phyloP scores from a whole-genome alignment of 2,113 vertebrate genomes.

The Desmodus rotundus region DNA sequence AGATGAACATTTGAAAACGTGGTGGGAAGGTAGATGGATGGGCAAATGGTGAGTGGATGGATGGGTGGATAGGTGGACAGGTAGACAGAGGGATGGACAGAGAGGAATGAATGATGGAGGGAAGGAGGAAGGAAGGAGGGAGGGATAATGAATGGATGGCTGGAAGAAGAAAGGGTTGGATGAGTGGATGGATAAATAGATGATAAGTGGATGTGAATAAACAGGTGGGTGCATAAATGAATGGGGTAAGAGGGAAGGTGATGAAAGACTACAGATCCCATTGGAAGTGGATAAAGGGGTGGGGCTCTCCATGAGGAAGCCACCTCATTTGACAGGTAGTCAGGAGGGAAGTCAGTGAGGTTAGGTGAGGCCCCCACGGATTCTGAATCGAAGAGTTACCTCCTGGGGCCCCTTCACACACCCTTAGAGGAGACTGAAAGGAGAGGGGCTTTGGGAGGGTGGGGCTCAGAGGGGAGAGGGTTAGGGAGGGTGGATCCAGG shows the following conservation, averaged over 20 bases:
- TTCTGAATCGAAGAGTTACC: neutral
- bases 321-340: neutral
- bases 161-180: neutral
- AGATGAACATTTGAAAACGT: too few species aligned
- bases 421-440: neutral
- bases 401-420: neutral
- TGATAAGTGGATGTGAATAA: neutral
- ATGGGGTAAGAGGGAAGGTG: neutral
- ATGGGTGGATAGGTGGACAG: neutral
- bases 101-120: neutral
- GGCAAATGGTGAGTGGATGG: accelerated
- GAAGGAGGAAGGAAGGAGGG: neutral
- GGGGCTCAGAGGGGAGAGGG: neutral
- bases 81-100: neutral
- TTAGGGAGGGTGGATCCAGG: neutral
- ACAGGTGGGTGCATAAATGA: neutral
- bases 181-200: neutral
- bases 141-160: neutral
- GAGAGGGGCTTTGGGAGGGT: neutral
- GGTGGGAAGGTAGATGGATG: too few species aligned
- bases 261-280: neutral
- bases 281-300: accelerated
- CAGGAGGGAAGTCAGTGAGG: neutral
- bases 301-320: neutral
- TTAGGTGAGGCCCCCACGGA: neutral